Evolutionary conservation across 2,113 vertebrate genomes (phyloP), one percentile per base, ranked within the genome.

Genomic region (Clarias macrocephalus): DNA sequence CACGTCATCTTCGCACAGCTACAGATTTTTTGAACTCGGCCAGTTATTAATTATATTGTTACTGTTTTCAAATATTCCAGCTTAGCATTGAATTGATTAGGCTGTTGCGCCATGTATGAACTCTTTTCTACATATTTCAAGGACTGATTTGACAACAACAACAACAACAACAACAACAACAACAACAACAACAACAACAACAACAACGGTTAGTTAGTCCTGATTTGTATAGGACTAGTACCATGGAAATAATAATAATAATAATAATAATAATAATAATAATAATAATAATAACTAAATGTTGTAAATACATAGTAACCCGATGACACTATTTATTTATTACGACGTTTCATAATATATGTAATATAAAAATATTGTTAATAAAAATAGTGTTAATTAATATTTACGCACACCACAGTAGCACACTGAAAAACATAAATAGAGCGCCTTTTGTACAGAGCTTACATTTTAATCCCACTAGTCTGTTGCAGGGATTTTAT

Each of bases 1-100:
- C 82, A 88, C 87, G 82, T 89, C 89, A 90, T 90, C 87, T 85
- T 72, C 75, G 79, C 77, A 80, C 62, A 83, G 85, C 54, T 37
- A 70, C 28, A 68, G 19, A 87, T 59, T 59, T 65, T 72, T 83
- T 85, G 25, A 76, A 83, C 86, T 88, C 79, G 65, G 70, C 79
- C 62, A 54, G 23, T 87, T 80, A 33, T 80, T 60, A 33, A 30
- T 21, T 30, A 16, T 33, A 68, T 68, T 68, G n/a, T 66, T 66
- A 33, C 30, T 68, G 30, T 68, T 68, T n/a, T 48, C 3, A 3
- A 33, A 48, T 63, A 48, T 82, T 65, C 68, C 3, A 72, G 2
- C 11, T 25, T 63, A 18, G 25, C 52, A 42, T 23, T 63, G 80
- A 81, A 21, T 62, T 81, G 28, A 60, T 42, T 21, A 37, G 80